Evolutionary conservation across 2,113 vertebrate species (phyloP).

Genomic region (Empidonax alnorum): DNA sequence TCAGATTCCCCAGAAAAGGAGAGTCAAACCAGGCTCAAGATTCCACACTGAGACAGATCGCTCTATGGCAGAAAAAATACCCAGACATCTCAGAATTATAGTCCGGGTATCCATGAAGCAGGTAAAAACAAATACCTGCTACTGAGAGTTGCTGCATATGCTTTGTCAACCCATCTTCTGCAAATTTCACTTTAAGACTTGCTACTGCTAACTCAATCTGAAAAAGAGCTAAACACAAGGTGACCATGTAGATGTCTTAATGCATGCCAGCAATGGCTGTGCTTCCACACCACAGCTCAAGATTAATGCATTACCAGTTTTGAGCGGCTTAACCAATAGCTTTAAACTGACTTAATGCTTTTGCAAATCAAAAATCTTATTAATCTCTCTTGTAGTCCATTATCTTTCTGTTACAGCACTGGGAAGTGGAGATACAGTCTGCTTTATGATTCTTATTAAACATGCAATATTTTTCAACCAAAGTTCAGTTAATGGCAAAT

Average conservation of each 20-base stretch:
- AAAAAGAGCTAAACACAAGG: neutral
- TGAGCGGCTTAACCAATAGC: slow-evolving; percentile 27
- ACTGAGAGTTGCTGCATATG: fast-evolving
- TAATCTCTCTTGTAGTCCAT: slow-evolving; percentile 19
- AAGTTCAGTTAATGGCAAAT: neutral
- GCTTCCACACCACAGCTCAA: neutral
- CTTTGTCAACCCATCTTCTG: neutral
- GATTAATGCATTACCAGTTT: slow-evolving; percentile 19
- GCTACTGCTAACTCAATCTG: neutral
- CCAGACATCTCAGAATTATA: neutral
- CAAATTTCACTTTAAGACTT: neutral
- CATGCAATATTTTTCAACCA: neutral
- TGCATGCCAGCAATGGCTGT: fast-evolving
- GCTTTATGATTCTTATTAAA: neutral
- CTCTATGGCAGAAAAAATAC: neutral
- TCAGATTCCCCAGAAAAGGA: neutral
- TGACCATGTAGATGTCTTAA: neutral
- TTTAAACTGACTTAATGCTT: slow-evolving; percentile 25
- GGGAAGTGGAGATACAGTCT: neutral
- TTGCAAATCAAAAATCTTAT: neutral
- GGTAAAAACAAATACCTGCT: neutral
- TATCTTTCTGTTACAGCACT: neutral
- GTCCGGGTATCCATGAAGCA: neutral
- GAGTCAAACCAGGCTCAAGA: neutral
- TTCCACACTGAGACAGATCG: neutral